phyloP scores from a whole-genome alignment of 2,888 invertebrate genomes.

The Phortica okadai region DNA sequence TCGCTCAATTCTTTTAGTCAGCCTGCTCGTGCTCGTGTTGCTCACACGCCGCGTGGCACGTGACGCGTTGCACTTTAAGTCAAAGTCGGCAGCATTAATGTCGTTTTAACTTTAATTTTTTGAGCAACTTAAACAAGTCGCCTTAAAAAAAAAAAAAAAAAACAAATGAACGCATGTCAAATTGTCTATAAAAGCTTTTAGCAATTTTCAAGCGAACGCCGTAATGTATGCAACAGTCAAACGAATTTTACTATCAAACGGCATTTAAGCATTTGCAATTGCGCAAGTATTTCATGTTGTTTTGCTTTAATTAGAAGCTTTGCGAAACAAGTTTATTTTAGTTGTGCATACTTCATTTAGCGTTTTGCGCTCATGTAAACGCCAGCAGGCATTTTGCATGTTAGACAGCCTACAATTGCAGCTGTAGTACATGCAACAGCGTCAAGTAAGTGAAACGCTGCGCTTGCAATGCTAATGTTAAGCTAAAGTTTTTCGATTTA shows the following conservation, averaged over 20 bases:
- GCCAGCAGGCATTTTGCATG: not conserved
- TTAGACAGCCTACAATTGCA: conserved; percentile 12
- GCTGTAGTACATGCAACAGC: conserved; percentile 34
- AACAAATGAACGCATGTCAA: too few species aligned
- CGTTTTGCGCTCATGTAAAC: too few species aligned
- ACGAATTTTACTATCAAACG: not conserved
- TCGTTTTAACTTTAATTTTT: not conserved
- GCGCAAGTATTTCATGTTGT: not conserved
- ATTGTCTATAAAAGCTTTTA: not conserved
- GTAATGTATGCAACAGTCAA: not conserved
- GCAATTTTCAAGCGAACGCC: not conserved
- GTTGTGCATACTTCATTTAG: too few species aligned
- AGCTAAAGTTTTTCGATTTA: conserved; percentile 67
- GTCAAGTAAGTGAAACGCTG: conserved; percentile 54
- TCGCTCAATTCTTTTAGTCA: not conserved
- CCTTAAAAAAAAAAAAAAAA: too few species aligned
- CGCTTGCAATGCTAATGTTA: conserved; percentile 56
- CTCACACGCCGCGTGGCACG: conserved; percentile 68
- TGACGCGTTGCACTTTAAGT: conserved; percentile 38
- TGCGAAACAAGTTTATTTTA: too few species aligned
- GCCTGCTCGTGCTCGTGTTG: conserved; percentile 40
- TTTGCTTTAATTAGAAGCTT: too few species aligned
- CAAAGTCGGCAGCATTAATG: not conserved
- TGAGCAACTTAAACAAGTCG: not conserved
- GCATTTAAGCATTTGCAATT: not conserved